phyloP scores from a whole-genome alignment of 2,113 vertebrate genomes.

The Tiliqua scincoides region DNA sequence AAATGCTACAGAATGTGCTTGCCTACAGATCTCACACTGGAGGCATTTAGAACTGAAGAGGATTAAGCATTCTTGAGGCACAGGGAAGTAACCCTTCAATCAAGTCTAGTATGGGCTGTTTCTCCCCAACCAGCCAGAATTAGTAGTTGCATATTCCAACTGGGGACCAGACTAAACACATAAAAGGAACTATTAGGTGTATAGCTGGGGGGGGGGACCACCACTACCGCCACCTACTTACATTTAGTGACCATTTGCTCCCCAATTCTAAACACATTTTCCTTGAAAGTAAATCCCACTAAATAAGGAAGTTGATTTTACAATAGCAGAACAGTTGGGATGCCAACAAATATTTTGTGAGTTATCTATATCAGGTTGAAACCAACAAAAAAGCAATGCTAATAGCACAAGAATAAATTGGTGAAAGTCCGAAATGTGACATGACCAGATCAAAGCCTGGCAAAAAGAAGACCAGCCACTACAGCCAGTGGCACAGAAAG shows the following conservation, averaged over 20 bases:
- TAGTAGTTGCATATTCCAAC: background rate
- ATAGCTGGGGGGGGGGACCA: too few relatives aligned
- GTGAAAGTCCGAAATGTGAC: too few relatives aligned
- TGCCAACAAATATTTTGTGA: background rate
- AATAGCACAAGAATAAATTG: too few relatives aligned
- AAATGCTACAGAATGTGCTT: background rate
- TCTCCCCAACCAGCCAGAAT: background rate
- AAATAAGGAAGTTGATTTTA: background rate
- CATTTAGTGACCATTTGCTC: background rate
- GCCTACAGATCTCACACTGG: background rate
- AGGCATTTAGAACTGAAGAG: background rate
- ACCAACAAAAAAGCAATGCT: too few relatives aligned
- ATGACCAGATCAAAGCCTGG: too few relatives aligned
- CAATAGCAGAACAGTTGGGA: background rate
- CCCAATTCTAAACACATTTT: background rate
- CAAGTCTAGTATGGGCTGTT: background rate
- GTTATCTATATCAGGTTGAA: too few relatives aligned
- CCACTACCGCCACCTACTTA: background rate
- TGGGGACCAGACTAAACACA: background rate
- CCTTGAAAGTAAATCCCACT: background rate
- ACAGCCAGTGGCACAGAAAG: too few relatives aligned
- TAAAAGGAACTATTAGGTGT: background rate
- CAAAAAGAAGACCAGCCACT: too few relatives aligned
- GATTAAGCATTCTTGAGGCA: background rate
- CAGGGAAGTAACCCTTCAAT: background rate